Evolutionary conservation across 2,888 invertebrate genomes (phyloP).

Genomic region (Leistus spinibarbis): DNA sequence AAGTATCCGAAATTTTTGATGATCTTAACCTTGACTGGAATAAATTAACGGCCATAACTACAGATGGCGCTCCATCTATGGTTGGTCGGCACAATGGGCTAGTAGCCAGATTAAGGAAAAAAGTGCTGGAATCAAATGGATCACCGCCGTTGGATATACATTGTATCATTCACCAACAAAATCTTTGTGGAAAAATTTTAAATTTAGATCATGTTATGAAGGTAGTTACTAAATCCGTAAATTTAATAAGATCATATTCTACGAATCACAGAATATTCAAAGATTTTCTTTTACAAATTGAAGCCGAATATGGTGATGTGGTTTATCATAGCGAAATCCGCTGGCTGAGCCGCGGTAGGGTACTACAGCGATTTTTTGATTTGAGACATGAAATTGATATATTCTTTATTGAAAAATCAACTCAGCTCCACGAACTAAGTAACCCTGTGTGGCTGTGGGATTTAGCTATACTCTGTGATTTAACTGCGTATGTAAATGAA

Average conservation of each 20-base stretch:
- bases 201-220: constrained; percentile 29
- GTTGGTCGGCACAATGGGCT: too few relatives aligned
- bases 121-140: constrained; percentile 32
- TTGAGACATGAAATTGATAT: constrained; percentile 19
- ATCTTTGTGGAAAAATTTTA: constrained; percentile 28
- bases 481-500: constrained; percentile 25
- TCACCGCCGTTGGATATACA: constrained; percentile 27
- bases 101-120: constrained; percentile 25
- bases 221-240: constrained; percentile 33
- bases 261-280: too few relatives aligned
- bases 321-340: too few relatives aligned
- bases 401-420: constrained; percentile 22
- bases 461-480: constrained; percentile 23
- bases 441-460: constrained; percentile 22
- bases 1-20: too few relatives aligned
- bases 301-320: too few relatives aligned
- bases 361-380: too few relatives aligned
- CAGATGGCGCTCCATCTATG: too few relatives aligned
- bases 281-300: too few relatives aligned
- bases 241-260: constrained; percentile 26
- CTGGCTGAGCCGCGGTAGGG: too few relatives aligned
- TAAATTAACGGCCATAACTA: too few relatives aligned
- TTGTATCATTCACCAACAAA: constrained; percentile 30
- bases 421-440: constrained; percentile 16
- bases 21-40: too few relatives aligned